These are phyloP conservation scores for Psylliodes chrysocephalus DNA, from an alignment of 2,888 invertebrate genomes.

Conservation along the genomic window DNA sequence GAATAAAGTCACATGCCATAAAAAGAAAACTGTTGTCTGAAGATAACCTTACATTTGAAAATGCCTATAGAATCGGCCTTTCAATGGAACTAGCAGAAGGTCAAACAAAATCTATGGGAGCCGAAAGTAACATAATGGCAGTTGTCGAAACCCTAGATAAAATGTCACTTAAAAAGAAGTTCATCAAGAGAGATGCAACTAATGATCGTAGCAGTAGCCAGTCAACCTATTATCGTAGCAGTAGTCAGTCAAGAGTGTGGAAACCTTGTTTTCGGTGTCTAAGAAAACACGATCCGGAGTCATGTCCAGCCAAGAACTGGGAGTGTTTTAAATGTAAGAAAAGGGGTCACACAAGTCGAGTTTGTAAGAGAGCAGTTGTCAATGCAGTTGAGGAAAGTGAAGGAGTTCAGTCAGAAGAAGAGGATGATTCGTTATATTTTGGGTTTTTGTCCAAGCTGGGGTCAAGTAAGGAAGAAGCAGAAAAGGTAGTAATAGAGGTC, in stretches of 20 bases:
- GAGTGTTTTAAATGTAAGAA: slow-evolving; percentile 30
- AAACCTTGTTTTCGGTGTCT: slow-evolving; percentile 14
- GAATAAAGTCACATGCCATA: slow-evolving; percentile 32
- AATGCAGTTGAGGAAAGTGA: neutral
- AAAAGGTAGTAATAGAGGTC: slow-evolving; percentile 5
- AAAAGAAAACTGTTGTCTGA: slow-evolving; percentile 40
- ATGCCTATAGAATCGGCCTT: no score
- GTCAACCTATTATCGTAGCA: no score
- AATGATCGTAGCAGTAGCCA: neutral
- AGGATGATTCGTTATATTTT: slow-evolving; percentile 6
- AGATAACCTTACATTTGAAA: slow-evolving; percentile 26
- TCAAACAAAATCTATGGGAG: slow-evolving; percentile 20
- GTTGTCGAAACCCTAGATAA: no score
- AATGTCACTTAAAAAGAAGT: no score
- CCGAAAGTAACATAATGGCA: neutral
- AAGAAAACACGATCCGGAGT: slow-evolving; percentile 25
- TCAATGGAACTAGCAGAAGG: slow-evolving; percentile 30
- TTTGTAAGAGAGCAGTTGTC: slow-evolving; percentile 15
- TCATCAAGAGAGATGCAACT: neutral
- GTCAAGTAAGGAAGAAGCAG: neutral
- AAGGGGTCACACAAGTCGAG: slow-evolving; percentile 25
- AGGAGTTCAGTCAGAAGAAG: neutral
- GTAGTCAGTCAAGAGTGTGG: neutral
- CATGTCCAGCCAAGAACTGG: slow-evolving; percentile 28
- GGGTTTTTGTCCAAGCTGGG: neutral